phyloP scores from a whole-genome alignment of 2,888 invertebrate species.

The Sinodicranocentrus sp. region DNA sequence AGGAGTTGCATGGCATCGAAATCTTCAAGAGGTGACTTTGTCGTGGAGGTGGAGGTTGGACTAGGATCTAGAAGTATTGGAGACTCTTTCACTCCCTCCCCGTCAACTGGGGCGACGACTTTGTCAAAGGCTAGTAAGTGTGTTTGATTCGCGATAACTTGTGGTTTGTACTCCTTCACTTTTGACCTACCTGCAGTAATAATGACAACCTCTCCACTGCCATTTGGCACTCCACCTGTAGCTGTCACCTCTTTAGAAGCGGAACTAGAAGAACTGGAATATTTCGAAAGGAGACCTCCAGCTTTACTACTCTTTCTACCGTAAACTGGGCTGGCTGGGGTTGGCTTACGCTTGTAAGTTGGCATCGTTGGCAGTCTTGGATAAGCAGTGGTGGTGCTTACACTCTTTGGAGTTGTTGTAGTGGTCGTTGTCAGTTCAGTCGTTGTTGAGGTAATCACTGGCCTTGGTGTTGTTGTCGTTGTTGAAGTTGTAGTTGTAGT shows the following conservation, averaged over 20 bases:
- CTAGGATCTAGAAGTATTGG: slow-evolving; percentile 44
- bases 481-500: slow-evolving; percentile 41
- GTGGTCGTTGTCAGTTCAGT: slow-evolving; percentile 34
- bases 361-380: slow-evolving; percentile 74
- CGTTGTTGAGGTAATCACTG: slow-evolving; percentile 38
- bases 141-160: slow-evolving; percentile 73
- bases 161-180: slow-evolving; percentile 76
- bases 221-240: slow-evolving; percentile 51
- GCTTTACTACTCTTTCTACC: slow-evolving; percentile 56
- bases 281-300: slow-evolving; percentile 51
- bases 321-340: slow-evolving; percentile 64
- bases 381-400: slow-evolving; percentile 59
- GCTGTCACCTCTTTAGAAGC: slow-evolving; percentile 57
- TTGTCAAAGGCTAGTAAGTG: slow-evolving; percentile 75
- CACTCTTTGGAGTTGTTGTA: slow-evolving; percentile 19
- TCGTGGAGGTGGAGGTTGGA: slow-evolving; percentile 60
- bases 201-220: slow-evolving; percentile 73
- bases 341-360: slow-evolving; percentile 71
- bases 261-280: slow-evolving; percentile 52
- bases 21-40: slow-evolving; percentile 73
- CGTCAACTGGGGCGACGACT: slow-evolving; percentile 56
- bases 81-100: slow-evolving; percentile 36
- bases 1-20: slow-evolving; percentile 76
- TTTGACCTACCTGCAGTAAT: slow-evolving; percentile 75
- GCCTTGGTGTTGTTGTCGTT: slow-evolving; percentile 41